Evolutionary conservation across 64 coral and sea anemone species (phyloP), one percentile per base, ranked within the genome.

Genomic region (Montipora efflorescens): DNA sequence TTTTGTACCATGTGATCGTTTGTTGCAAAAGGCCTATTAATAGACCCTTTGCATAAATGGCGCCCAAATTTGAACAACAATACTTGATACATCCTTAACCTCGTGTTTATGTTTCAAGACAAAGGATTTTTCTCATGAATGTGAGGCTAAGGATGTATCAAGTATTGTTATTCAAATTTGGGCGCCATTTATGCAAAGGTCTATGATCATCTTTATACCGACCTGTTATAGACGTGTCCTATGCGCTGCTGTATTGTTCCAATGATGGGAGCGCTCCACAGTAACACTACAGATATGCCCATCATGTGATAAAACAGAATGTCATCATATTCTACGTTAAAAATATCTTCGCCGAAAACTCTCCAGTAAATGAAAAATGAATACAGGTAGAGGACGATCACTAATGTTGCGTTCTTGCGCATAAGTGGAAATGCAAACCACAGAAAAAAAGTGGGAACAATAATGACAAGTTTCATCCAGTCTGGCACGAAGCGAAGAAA

Each of bases 171-270:
- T 36, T 36, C 36, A 36, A 36, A 36, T 36, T 36, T 36, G 36
- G 36, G 36, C 36, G 36, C 36, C 36, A 36, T 36, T 36, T 36
- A 36, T 36, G 36, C 36, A 36, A 36, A 36, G 36, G 36, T 36
- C 0, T 36, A 57, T 57, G 53, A 57, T 57, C 53, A 57, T 8
- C 53, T 8, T 8, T 8, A 44, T 44, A 79, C 77, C 77, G 47
- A 94, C 93, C 93, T 81, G 58, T 94, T 94, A 23, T 82, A 94
- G 8, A 89, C 93, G 70, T 94, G 93, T 44, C 88, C 80, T 81
- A 94, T 85, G 5, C 93, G 87, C 70, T 94, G 93, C 23, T 94
- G 93, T 75, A 90, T 77, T 10, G 93, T 76, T 46, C 93, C 87
- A 0, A 89, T 78, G 9, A 90, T 84, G 3, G 93, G 93, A 4